Evolutionary conservation across 2,797 vertebrate species (phyloP), one percentile per base, ranked within the genome.

Genomic region (Glyptemys insculpta): DNA sequence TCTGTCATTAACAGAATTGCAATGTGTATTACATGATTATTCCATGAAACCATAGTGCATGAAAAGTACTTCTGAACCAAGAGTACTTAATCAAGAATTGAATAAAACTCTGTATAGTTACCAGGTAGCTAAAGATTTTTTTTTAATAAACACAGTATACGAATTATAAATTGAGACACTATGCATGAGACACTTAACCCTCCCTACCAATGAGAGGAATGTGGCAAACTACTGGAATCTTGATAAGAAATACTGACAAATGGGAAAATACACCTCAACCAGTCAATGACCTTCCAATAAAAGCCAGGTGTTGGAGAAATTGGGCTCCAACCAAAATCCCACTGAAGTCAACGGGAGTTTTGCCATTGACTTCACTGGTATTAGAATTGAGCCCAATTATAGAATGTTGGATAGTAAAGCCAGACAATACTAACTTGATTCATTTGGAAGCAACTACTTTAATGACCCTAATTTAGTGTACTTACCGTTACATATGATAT

Each of bases 381-480:
- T 86, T 83, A 1, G 5, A 88, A 95, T 80, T 80, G 90, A 96
- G 74, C 54, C 74, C 57, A 81, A 76, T 44, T 41, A 59, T 90
- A 87, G 59, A 78, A 74, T 44, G 29, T 53, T 81, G 79, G 76
- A 10, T 59, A 53, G 79, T 80, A 72, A 80, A 83, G 41, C 79
- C 76, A 91, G 62, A 54, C 31, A 94, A 76, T 81, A 84, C 62
- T 81, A 86, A 81, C 47, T 76, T 96, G 34, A 81, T 90, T 93
- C 85, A 93, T 96, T 88, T 79, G 86, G 76, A 76, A 23, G 86
- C 82, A 81, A 93, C 2, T 2, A 29, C 81, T 89, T 54, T 31
- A 41, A 93, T 81, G 81, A 92, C 86, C 85, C 88, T 88, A 59
- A 62, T 84, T 94, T 92, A 91, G 57, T 87, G 34, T 93, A 84